These are phyloP conservation scores for Sylvia atricapilla DNA, from an alignment of 2,113 vertebrate species.

Conservation along the genomic window DNA sequence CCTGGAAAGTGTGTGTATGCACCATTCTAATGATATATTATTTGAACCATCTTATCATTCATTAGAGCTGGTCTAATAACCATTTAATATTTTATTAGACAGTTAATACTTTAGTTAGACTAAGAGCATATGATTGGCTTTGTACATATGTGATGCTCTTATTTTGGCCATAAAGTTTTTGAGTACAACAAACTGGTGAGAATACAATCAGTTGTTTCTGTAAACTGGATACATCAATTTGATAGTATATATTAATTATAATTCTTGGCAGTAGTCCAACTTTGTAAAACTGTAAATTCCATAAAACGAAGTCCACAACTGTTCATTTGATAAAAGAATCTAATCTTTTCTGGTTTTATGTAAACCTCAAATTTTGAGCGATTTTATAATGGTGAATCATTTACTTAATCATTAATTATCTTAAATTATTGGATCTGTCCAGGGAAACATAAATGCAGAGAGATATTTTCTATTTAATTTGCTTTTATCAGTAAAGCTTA, in stretches of 20 bases:
- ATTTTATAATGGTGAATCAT: not conserved
- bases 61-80: not conserved
- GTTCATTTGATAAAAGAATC: not conserved
- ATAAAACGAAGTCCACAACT: not conserved
- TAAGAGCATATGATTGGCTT: not conserved
- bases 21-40: not conserved
- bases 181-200: not conserved
- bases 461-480: not conserved
- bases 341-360: not conserved
- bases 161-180: not conserved
- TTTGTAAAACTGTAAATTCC: not conserved
- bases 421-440: not conserved
- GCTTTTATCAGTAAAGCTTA: not conserved
- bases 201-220: not conserved
- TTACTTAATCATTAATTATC: not conserved
- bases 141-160: not conserved
- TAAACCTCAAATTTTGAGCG: not conserved
- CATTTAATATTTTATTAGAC: not conserved
- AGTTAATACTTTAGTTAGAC: not conserved
- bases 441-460: not conserved
- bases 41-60: not conserved
- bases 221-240: not conserved
- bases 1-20: not conserved
- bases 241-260: not conserved
- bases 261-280: not conserved